A percentile compares a stretch with the other conserved stretches of the same genome.
These are phyloP conservation scores for Gibbula magus DNA, from an alignment of 2,888 invertebrate genomes.

Conservation along the genomic window DNA sequence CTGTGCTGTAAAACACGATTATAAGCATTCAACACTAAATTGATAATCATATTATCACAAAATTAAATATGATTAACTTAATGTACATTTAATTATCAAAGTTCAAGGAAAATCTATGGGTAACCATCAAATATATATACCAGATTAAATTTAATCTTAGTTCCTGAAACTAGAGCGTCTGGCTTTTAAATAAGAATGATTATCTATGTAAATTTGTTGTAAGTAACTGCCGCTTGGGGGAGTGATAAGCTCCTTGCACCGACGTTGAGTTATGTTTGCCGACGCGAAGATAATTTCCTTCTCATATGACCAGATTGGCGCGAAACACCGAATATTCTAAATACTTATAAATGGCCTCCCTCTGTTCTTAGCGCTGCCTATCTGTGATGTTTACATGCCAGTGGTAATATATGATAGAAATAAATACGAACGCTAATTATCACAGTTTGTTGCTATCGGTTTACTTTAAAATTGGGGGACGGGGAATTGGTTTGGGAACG, in stretches of 20 bases:
- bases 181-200: not conserved
- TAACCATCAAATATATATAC: no score
- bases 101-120: no score
- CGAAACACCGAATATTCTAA: not conserved
- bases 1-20: no score
- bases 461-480: no score
- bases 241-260: not conserved
- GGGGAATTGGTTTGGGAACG: no score
- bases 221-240: not conserved
- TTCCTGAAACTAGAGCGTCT: no score
- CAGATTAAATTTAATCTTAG: no score
- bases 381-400: constrained; percentile 8
- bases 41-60: no score
- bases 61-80: no score
- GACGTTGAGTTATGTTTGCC: not conserved
- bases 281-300: not conserved
- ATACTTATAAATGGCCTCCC: not conserved
- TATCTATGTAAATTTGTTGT: constrained; percentile 5
- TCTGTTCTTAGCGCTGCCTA: not conserved
- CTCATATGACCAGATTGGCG: not conserved
- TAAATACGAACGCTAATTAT: constrained; percentile 8
- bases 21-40: no score
- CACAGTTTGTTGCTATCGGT: not conserved
- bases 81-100: no score
- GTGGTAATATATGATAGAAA: not conserved